A percentile compares a stretch with the other conserved stretches of the same genome.
These are phyloP conservation scores for Phalloptychus januarius DNA, from an alignment of 2,797 vertebrate species.

Conservation along the genomic window DNA sequence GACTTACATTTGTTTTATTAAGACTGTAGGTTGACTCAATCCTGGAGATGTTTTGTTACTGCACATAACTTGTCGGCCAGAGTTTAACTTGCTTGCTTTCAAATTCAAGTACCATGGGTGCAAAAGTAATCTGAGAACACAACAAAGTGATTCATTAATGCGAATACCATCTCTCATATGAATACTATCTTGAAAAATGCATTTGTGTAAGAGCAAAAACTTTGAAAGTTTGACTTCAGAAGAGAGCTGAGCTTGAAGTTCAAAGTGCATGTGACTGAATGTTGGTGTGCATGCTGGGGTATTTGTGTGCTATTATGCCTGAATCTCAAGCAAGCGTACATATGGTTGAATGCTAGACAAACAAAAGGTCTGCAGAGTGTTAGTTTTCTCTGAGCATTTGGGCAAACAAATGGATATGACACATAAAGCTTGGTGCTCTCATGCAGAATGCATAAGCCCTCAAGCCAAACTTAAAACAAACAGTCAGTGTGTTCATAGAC, in stretches of 20 bases:
- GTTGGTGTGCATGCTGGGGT: neutral
- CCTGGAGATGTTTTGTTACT: slow-evolving; percentile 7
- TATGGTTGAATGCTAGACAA: slow-evolving; percentile 54
- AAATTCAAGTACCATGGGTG: slow-evolving; percentile 13
- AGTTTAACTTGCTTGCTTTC: slow-evolving; percentile 30
- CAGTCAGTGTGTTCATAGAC: slow-evolving; percentile 71
- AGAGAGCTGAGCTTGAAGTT: slow-evolving; percentile 15
- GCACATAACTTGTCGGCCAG: slow-evolving; percentile 13
- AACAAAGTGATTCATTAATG: slow-evolving; percentile 52
- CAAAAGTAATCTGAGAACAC: slow-evolving; percentile 4
- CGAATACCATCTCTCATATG: slow-evolving; percentile 4
- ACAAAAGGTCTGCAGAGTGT: slow-evolving; percentile 71
- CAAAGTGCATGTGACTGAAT: slow-evolving; percentile 14
- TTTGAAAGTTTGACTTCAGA: slow-evolving; percentile 38
- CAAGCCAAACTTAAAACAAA: slow-evolving; percentile 77
- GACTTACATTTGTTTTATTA: neutral
- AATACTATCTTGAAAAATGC: slow-evolving; percentile 29
- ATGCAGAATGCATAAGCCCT: slow-evolving; percentile 80
- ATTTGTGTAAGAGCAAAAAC: slow-evolving; percentile 5
- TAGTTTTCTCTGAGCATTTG: slow-evolving; percentile 71
- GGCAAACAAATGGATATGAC: slow-evolving; percentile 80
- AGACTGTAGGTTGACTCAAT: slow-evolving; percentile 4
- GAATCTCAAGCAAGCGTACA: slow-evolving; percentile 29
- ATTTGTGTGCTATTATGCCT: slow-evolving; percentile 2
- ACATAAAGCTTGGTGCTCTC: slow-evolving; percentile 74